phyloP scores from a whole-genome alignment of 2,113 vertebrate genomes.

The Sinosuthora webbiana region DNA sequence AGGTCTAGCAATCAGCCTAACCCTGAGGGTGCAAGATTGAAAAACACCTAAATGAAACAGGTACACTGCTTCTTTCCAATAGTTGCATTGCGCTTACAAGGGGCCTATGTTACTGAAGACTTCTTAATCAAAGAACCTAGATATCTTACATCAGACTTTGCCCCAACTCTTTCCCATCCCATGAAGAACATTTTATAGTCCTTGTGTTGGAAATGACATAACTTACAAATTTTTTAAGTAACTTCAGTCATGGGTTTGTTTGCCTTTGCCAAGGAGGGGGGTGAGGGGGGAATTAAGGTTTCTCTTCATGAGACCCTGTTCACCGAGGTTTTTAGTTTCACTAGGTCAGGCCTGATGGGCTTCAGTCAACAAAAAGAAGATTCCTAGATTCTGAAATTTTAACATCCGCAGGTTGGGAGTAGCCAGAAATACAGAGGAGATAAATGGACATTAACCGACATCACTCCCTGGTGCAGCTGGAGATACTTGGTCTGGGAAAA shows the following conservation, averaged over 20 bases:
- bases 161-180: background rate
- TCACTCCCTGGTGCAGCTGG: background rate
- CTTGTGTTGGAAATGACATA: background rate
- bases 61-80: background rate
- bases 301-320: background rate
- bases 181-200: background rate
- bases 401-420: background rate
- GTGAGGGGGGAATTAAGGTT: background rate
- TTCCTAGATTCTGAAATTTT: background rate
- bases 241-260: background rate
- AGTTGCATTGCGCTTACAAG: background rate
- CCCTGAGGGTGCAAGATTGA: background rate
- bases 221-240: background rate
- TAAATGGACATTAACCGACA: background rate
- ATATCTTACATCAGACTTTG: background rate
- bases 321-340: background rate
- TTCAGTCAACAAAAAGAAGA: background rate
- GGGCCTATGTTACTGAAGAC: background rate
- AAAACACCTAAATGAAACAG: background rate
- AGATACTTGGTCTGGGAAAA: background rate
- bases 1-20: background rate
- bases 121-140: background rate
- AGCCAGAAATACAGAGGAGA: background rate
- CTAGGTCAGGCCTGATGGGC: background rate
- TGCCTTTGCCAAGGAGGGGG: background rate